These are phyloP conservation scores for Orgyia antiqua DNA, from an alignment of 2,888 invertebrate species.

Conservation along the genomic window DNA sequence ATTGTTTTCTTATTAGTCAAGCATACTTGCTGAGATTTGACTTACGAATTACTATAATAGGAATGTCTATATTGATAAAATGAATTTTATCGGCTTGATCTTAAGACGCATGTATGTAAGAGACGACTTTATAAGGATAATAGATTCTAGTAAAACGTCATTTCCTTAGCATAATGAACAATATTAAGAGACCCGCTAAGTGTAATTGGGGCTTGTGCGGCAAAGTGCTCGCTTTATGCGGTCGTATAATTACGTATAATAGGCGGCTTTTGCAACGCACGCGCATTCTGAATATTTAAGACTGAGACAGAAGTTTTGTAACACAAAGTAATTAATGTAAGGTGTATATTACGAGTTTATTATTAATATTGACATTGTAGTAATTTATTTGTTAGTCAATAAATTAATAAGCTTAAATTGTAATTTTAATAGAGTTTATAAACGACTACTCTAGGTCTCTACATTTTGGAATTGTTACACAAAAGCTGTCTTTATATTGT, in stretches of 20 bases:
- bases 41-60: constrained; percentile 29
- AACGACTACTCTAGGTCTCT: too few species aligned
- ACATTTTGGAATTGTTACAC: too few species aligned
- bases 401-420: too few species aligned
- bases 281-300: constrained; percentile 60
- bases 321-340: constrained; percentile 48
- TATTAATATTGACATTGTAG: constrained; percentile 33
- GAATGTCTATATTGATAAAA: constrained; percentile 26
- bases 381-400: constrained; percentile 8
- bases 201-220: constrained; percentile 64
- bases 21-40: constrained; percentile 17
- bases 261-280: constrained; percentile 67
- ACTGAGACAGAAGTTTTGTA: constrained; percentile 59
- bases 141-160: constrained; percentile 62
- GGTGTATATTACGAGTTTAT: constrained; percentile 40
- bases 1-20: constrained; percentile 1
- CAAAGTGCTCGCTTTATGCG: constrained; percentile 66
- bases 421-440: too few species aligned
- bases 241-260: constrained; percentile 71
- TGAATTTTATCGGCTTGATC: constrained; percentile 23
- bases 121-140: constrained; percentile 48
- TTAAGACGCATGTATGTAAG: constrained; percentile 15
- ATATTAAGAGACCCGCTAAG: constrained; percentile 67
- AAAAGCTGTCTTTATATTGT: too few species aligned
- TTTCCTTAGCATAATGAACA: constrained; percentile 70